Conservation (phyloP, 2,888 invertebrate genomes). For the Lithosia quadra region DNA sequence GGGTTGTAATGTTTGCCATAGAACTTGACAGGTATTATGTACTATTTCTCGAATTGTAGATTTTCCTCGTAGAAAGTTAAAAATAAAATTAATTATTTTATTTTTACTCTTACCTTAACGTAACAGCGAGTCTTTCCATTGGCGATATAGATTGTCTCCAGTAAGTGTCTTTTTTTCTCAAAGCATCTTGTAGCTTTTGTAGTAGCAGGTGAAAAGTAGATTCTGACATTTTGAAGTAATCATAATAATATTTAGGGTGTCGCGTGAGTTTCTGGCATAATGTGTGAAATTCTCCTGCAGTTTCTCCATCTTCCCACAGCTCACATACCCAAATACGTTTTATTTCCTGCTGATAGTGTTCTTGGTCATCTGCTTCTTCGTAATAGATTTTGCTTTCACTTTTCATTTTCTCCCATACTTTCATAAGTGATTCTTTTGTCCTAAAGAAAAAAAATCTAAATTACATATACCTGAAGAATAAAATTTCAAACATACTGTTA, state of each 20-base stretch:
- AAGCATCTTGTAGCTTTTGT: constrained; percentile 23
- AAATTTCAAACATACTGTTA: too few species aligned
- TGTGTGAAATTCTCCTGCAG: constrained; percentile 24
- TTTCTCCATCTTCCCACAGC: constrained; percentile 24
- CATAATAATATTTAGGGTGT: constrained; percentile 28
- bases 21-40: too few species aligned
- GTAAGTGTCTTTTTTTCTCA: constrained; percentile 22
- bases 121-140: constrained; percentile 20
- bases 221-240: constrained; percentile 29
- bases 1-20: too few species aligned
- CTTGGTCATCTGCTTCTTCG: constrained; percentile 19
- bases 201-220: constrained; percentile 25
- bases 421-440: too few species aligned
- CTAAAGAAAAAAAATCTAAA: too few species aligned
- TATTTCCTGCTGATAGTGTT: constrained; percentile 13
- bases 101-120: constrained; percentile 16
- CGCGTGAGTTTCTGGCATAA: constrained; percentile 22
- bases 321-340: constrained; percentile 22
- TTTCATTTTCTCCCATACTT: too few species aligned
- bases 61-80: too few species aligned
- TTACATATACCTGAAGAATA: too few species aligned
- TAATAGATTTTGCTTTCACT: too few species aligned
- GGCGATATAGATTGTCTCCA: constrained; percentile 18
- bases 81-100: constrained; percentile 14
- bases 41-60: too few species aligned